phyloP scores from a whole-genome alignment of 2,797 vertebrate species.

The Cyprinella venusta region DNA sequence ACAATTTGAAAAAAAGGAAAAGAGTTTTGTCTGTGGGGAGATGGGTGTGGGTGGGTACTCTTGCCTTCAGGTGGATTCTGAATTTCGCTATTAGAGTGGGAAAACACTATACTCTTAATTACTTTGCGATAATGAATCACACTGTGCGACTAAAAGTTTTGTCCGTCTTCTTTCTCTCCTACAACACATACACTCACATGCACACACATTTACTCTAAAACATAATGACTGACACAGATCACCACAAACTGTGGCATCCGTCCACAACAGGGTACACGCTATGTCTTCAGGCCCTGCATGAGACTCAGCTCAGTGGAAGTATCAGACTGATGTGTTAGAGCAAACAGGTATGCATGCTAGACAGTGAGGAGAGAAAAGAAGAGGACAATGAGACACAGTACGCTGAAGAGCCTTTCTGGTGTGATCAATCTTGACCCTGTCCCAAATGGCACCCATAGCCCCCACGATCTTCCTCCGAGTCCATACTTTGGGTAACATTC shows the following conservation, averaged over 20 bases:
- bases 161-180: constrained; percentile 21
- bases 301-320: constrained; percentile 63
- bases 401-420: constrained; percentile 46
- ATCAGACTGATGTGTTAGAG: constrained; percentile 55
- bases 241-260: constrained; percentile 47
- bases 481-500: constrained; percentile 2
- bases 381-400: constrained; percentile 73
- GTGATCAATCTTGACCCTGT: constrained; percentile 36
- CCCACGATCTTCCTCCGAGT: neutral
- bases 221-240: constrained; percentile 48
- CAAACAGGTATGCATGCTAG: constrained; percentile 68
- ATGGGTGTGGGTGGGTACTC: constrained; percentile 72
- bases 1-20: constrained; percentile 43
- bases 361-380: constrained; percentile 74
- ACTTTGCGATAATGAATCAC: neutral
- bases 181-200: constrained; percentile 36
- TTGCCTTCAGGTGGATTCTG: constrained; percentile 76
- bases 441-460: constrained; percentile 23
- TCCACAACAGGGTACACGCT: constrained; percentile 44
- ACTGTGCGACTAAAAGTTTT: constrained; percentile 21
- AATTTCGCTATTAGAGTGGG: constrained; percentile 60
- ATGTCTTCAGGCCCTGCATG: constrained; percentile 28
- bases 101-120: constrained; percentile 51
- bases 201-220: constrained; percentile 42
- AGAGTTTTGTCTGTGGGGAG: constrained; percentile 73